A percentile compares a stretch with the other conserved stretches of the same genome.
Evolutionary conservation across 2,888 invertebrate genomes (phyloP).

Genomic region (Alloplasta piceator): DNA sequence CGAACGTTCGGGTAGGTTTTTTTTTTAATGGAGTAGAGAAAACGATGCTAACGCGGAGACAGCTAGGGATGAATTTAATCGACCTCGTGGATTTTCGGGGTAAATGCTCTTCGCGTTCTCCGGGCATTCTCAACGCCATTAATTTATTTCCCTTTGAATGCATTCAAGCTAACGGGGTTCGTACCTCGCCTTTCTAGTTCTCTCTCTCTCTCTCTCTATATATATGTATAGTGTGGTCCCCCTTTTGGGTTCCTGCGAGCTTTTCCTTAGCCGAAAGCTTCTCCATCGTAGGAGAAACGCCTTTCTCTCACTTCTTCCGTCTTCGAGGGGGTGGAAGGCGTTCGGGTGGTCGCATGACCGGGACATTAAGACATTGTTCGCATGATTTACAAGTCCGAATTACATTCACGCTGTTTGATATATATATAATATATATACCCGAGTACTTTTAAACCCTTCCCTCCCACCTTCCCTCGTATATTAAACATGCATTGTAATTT

Average conservation of each 20-base stretch:
- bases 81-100: constrained; percentile 62
- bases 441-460: constrained; percentile 12
- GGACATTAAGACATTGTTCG: constrained; percentile 84
- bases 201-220: constrained; percentile 16
- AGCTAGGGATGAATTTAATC: constrained; percentile 62
- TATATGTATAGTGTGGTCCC: constrained; percentile 49
- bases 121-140: constrained; percentile 73
- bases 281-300: constrained; percentile 61
- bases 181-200: constrained; percentile 35
- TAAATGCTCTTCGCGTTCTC: constrained; percentile 65
- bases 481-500: constrained; percentile 81
- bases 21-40: constrained; percentile 15
- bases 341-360: constrained; percentile 79
- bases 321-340: constrained; percentile 77
- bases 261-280: constrained; percentile 71
- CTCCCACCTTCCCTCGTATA: constrained; percentile 80
- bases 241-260: constrained; percentile 65
- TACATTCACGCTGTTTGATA: constrained; percentile 77
- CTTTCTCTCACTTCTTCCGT: constrained; percentile 81
- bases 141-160: constrained; percentile 83
- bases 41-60: background rate
- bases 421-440: constrained; percentile 8
- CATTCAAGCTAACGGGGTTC: constrained; percentile 61
- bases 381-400: constrained; percentile 83
- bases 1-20: background rate